Conservation (phyloP, 92 coral and sea anemone species). For the Porites rus region DNA sequence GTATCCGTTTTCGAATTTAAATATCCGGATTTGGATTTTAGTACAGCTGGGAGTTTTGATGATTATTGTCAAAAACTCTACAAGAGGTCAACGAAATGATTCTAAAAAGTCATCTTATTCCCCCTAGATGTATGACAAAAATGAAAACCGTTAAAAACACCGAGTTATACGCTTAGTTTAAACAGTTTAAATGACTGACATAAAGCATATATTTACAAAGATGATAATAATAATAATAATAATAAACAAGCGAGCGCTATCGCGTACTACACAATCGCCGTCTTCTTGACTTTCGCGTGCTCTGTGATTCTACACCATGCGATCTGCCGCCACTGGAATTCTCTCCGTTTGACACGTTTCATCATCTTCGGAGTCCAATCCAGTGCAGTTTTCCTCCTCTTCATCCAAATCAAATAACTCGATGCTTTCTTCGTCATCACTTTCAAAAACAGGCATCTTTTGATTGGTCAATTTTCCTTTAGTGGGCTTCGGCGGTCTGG, state of each 20-base stretch:
- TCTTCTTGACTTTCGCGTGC: conserved; percentile 8
- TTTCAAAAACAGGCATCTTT: conserved; percentile 80
- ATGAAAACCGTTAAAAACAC: not conserved
- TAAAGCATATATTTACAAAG: conserved; percentile 13
- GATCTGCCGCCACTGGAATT: not conserved
- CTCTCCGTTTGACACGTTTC: conserved; percentile 56
- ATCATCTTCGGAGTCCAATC: conserved; percentile 46
- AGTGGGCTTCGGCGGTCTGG: conserved; percentile 70
- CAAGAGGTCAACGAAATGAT: not conserved
- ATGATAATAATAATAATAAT: not conserved
- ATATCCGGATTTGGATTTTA: too few relatives aligned
- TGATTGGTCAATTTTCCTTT: conserved; percentile 69
- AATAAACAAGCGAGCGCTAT: not conserved
- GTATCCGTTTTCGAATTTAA: too few relatives aligned
- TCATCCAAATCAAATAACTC: conserved; percentile 83
- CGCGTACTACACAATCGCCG: conserved; percentile 2
- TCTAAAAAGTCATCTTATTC: not conserved
- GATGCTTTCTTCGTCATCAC: conserved; percentile 78
- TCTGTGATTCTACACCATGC: not conserved
- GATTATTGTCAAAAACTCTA: too few relatives aligned
- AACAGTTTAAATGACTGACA: not conserved
- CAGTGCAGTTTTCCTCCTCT: conserved; percentile 51
- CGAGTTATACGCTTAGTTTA: not conserved
- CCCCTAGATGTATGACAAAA: not conserved
- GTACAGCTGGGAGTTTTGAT: too few relatives aligned